phyloP scores from a whole-genome alignment of 2,888 invertebrate genomes.

The Cataglyphis livida region DNA sequence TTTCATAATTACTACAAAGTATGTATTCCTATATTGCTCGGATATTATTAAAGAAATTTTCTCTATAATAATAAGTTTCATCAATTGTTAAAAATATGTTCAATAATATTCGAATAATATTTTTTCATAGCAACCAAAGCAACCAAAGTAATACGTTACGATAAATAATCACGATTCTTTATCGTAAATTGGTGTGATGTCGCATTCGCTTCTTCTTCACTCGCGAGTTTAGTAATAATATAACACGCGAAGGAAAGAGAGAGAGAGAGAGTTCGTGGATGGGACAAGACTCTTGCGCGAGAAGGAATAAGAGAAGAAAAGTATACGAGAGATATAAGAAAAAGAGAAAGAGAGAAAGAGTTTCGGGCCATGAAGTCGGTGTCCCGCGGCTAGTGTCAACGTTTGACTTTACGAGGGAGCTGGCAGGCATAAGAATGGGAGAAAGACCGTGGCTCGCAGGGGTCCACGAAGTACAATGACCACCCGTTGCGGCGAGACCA shows the following conservation, averaged over 20 bases:
- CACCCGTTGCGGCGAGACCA: slow-evolving; percentile 83
- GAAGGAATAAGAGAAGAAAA: slow-evolving; percentile 36
- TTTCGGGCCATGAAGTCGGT: slow-evolving; percentile 63
- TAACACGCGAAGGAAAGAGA: slow-evolving; percentile 18
- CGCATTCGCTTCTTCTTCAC: slow-evolving; percentile 71
- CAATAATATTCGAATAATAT: not conserved
- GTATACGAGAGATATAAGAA: slow-evolving; percentile 52
- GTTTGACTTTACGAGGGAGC: slow-evolving; percentile 85
- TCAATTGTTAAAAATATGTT: not conserved
- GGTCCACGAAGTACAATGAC: slow-evolving; percentile 82
- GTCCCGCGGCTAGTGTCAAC: slow-evolving; percentile 84
- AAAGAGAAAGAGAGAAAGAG: slow-evolving; percentile 57
- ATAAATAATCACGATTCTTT: not conserved
- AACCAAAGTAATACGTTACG: not conserved
- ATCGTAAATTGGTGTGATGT: slow-evolving; percentile 60
- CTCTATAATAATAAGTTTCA: slow-evolving; percentile 2
- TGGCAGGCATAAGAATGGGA: slow-evolving; percentile 78
- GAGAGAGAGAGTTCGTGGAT: not conserved
- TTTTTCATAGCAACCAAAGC: not conserved
- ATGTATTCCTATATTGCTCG: not conserved
- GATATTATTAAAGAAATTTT: slow-evolving; percentile 8
- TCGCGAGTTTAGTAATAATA: slow-evolving; percentile 75
- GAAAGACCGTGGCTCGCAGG: slow-evolving; percentile 79
- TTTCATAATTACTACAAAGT: not conserved
- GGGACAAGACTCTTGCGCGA: slow-evolving; percentile 14